Conservation (phyloP, 2,797 vertebrate genomes). For the Garrulus glandarius region DNA sequence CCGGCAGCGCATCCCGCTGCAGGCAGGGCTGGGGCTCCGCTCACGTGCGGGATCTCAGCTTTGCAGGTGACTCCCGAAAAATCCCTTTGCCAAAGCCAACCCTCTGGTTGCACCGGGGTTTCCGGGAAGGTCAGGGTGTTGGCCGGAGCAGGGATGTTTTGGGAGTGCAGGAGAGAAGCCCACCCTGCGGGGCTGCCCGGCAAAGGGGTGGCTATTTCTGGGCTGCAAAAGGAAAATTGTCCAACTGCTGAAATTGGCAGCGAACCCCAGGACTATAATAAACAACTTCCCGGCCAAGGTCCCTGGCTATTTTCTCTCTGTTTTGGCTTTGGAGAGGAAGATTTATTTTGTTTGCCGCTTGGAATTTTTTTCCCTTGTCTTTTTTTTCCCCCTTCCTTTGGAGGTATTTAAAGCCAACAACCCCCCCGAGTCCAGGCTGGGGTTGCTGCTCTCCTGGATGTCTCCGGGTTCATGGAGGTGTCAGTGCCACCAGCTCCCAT, state of each 20-base stretch:
- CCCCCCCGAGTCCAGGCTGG: not conserved
- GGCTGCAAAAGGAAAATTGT: slow-evolving; percentile 27
- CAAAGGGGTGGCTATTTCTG: slow-evolving; percentile 1
- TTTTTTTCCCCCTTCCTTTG: not conserved
- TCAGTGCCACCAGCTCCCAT: not conserved
- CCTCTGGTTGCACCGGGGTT: not conserved
- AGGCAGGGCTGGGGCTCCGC: not conserved
- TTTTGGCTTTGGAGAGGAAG: slow-evolving; percentile 33
- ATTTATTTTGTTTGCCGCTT: slow-evolving; percentile 34
- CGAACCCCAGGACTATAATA: not conserved
- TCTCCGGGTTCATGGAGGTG: not conserved
- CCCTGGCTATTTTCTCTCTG: slow-evolving; percentile 55
- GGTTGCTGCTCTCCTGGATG: not conserved
- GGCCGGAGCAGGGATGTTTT: not conserved
- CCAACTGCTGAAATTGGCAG: slow-evolving; percentile 53
- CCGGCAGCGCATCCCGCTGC: not conserved
- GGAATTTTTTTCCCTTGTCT: not conserved
- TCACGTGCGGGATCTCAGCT: not conserved
- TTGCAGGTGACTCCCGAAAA: slow-evolving; percentile 21
- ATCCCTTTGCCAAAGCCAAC: not conserved
- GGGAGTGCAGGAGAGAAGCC: not conserved
- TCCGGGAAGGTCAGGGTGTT: not conserved
- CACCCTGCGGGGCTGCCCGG: not conserved
- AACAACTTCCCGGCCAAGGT: slow-evolving; percentile 57
- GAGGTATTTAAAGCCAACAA: not conserved